Evolutionary conservation across 1,140 invertebrate genomes (phyloP), one percentile per base, ranked within the genome.

Genomic region (Papilio xuthus): DNA sequence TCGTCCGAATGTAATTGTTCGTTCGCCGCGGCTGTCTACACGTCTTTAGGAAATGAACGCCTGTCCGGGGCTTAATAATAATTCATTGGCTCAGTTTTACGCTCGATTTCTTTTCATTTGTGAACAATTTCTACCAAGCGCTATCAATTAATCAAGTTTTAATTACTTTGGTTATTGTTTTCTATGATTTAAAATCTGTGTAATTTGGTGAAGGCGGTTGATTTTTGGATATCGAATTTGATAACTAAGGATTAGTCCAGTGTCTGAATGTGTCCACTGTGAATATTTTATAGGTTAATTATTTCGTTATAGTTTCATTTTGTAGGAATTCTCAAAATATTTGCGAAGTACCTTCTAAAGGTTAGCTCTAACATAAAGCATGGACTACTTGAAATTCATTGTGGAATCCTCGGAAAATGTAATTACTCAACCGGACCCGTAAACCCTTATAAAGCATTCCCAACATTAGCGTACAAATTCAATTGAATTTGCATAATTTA

Each of bases 1-100:
- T 85, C 78, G 83, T 84, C 80, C 81, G 81, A 83, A 84, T 82
- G 82, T 89, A 88, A 88, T 89, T 87, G 88, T 84, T 84, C 84
- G 82, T 80, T 81, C 84, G 83, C 82, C 81, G 71, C 79, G 71
- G 47, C 60, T 75, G 81, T 81, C 76, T 79, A 77, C 42, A 71
- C 76, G 50, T 67, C 60, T 67, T 28, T 67, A 26, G 26, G 60
- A 67, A 67, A 67, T 67, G 67, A 73, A 77, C 63, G 41, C 28
- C 44, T 78, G 69, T 81, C 53, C 53, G 41, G 42, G 70, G 63
- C 63, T 72, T 42, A 72, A 79, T 79, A 76, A 76, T 69, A 63
- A 60, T 77, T 77, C 76, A 76, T 77, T 60, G 63, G 74, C 32
- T 77, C 70, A 56, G 28, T 80, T 80, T 47, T 63, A 70, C 72